Evolutionary conservation across 2,113 vertebrate species (phyloP), one percentile per base, ranked within the genome.

Genomic region (Tychaedon coryphoeus): DNA sequence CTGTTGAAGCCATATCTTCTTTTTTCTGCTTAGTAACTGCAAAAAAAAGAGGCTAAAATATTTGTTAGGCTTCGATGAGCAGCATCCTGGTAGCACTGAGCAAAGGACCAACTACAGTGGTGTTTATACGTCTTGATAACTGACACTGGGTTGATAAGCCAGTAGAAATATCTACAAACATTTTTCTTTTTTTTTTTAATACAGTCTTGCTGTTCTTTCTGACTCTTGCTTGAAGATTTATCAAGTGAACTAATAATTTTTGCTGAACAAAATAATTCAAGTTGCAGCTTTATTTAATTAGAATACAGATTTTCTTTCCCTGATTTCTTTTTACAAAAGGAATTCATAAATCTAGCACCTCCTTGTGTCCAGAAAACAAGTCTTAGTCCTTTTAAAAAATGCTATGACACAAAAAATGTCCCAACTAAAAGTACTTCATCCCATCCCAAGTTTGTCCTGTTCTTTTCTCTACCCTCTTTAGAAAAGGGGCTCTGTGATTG

Each of bases 81-180:
- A 93, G 65, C 57, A 97, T 96, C 54, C 28, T 92, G 48, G 56
- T 94, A 97, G 81, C 60, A 71, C 5, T 69, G 69, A 93, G 82
- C 28, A 89, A 69, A 96, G 38, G 34, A 76, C 12, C 28, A 67
- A 10, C 34, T 45, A 38, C 28, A 74, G 29, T 13, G 10, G 10
- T 53, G 48, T 72, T 92, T 93, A 76, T 20, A 83, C 4, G 9
- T 5, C 26, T 72, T 54, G 47, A 26, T 47, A 92, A 86, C 57
- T 67, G 64, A 86, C 38, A 60, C 4, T 19, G 25, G 10, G 38
- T 53, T 92, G 64, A 93, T 82, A 31, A 95, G 73, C 45, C 78
- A 42, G 12, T 60, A 80, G 18, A 64, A 87, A 82, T 74, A 48
- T 5, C 36, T 83, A 48, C 20, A 54, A 45, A 45, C 1, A 24